Percentiles rank a stretch among this genome's conserved stretches.
Evolutionary conservation across 2,113 vertebrate species (phyloP).

Genomic region (Rissa tridactyla): DNA sequence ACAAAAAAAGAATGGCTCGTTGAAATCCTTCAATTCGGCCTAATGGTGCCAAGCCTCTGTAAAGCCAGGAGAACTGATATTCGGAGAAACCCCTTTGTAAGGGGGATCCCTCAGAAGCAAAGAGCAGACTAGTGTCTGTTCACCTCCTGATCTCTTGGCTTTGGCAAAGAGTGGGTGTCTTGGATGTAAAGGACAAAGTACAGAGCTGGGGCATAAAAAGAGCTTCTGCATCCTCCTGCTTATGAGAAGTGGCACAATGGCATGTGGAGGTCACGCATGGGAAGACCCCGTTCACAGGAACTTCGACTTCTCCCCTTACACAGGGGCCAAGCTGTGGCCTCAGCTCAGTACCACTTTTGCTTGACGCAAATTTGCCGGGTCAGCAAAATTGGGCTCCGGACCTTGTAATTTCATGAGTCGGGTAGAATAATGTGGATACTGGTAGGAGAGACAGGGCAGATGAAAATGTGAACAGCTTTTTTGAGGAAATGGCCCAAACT

Average conservation of each 20-base stretch:
- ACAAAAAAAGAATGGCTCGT: rapidly evolving
- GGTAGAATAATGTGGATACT: background rate
- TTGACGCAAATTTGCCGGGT: background rate
- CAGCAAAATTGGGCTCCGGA: background rate
- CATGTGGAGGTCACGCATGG: rapidly evolving
- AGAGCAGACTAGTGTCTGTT: background rate
- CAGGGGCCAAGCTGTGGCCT: background rate
- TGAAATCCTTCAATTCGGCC: background rate
- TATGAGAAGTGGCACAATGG: background rate
- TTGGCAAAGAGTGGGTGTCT: background rate
- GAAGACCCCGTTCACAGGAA: background rate
- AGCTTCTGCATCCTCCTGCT: background rate
- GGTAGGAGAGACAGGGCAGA: background rate
- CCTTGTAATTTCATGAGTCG: rapidly evolving
- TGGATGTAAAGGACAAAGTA: background rate
- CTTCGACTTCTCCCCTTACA: background rate
- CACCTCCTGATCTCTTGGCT: background rate
- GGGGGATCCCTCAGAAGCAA: background rate
- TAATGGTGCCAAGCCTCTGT: background rate
- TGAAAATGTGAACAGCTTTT: background rate
- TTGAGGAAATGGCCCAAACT: background rate
- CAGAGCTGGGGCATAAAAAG: background rate
- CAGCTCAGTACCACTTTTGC: background rate
- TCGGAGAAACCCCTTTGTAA: background rate
- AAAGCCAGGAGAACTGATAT: background rate